Percentiles rank a stretch among this genome's conserved stretches.
These are phyloP conservation scores for Edolisoma coerulescens DNA, from an alignment of 2,113 vertebrate genomes.

Conservation along the genomic window DNA sequence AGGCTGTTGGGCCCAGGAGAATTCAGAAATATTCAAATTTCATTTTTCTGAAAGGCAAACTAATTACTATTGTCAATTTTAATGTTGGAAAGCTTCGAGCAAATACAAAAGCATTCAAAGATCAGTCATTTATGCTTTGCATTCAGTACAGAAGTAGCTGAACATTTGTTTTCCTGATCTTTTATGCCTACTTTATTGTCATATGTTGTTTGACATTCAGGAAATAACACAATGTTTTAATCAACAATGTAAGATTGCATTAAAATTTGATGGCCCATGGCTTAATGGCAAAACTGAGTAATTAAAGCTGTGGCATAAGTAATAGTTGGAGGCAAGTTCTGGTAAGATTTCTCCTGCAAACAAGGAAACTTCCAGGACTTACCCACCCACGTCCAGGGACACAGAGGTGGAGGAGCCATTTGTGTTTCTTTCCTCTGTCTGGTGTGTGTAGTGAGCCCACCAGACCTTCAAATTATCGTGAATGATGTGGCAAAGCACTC, in stretches of 20 bases:
- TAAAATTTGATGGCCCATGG: conserved; percentile 64
- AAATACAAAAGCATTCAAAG: conserved; percentile 38
- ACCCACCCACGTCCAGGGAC: neutral
- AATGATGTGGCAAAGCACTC: neutral
- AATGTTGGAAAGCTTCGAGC: conserved; percentile 16
- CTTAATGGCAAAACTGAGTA: conserved; percentile 38
- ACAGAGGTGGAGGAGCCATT: neutral
- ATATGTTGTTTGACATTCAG: conserved; percentile 68
- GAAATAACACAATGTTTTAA: conserved; percentile 53
- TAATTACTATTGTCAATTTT: conserved; percentile 63
- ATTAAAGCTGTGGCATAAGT: neutral
- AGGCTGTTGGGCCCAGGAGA: conserved; percentile 28
- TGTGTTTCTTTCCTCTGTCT: neutral
- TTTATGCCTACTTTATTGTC: conserved; percentile 54
- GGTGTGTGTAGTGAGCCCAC: neutral
- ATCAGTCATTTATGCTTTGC: conserved; percentile 11
- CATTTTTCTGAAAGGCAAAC: conserved; percentile 47
- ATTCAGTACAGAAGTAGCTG: neutral
- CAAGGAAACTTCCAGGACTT: conserved; percentile 29
- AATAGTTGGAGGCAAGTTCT: conserved; percentile 15
- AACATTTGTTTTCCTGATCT: conserved; percentile 46
- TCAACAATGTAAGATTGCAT: conserved; percentile 52
- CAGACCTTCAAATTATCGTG: neutral
- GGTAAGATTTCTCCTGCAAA: conserved; percentile 11
- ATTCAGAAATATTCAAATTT: conserved; percentile 46